Percentiles rank a stretch among this genome's conserved stretches.
Evolutionary conservation across 2,113 vertebrate species (phyloP).

Genomic region (Cricetomys ansorgei): DNA sequence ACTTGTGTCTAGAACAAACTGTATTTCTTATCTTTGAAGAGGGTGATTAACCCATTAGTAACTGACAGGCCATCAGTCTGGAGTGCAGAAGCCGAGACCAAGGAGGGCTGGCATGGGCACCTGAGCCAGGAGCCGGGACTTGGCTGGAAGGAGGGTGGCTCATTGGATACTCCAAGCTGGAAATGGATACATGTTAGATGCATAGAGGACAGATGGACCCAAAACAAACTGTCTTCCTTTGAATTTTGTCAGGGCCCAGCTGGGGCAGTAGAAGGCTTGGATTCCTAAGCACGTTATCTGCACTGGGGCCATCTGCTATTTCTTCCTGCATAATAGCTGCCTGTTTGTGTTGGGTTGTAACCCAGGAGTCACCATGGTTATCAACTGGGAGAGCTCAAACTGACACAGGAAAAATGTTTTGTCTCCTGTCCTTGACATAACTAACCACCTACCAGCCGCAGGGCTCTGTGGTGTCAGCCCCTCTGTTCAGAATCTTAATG

Average conservation of each 20-base stretch:
- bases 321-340: slow-evolving; percentile 37
- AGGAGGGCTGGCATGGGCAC: not conserved
- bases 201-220: not conserved
- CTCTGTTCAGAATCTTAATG: slow-evolving; percentile 84
- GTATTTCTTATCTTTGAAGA: not conserved
- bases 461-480: slow-evolving; percentile 69
- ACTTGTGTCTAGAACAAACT: not conserved
- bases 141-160: not conserved
- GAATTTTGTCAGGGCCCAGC: not conserved
- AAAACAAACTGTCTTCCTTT: not conserved
- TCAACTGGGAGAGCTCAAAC: slow-evolving; percentile 72
- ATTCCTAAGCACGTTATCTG: not conserved
- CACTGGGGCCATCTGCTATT: not conserved
- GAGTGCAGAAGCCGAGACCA: not conserved
- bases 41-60: not conserved
- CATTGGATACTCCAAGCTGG: not conserved
- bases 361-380: slow-evolving; percentile 48
- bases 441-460: slow-evolving; percentile 76
- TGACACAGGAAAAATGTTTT: slow-evolving; percentile 82
- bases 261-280: not conserved
- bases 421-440: slow-evolving; percentile 87
- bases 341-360: slow-evolving; percentile 73
- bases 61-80: not conserved
- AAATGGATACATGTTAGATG: accelerated
- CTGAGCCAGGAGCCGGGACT: not conserved